Evolutionary conservation across 2,113 vertebrate species (phyloP).

Genomic region (Odontophorus gujanensis): DNA sequence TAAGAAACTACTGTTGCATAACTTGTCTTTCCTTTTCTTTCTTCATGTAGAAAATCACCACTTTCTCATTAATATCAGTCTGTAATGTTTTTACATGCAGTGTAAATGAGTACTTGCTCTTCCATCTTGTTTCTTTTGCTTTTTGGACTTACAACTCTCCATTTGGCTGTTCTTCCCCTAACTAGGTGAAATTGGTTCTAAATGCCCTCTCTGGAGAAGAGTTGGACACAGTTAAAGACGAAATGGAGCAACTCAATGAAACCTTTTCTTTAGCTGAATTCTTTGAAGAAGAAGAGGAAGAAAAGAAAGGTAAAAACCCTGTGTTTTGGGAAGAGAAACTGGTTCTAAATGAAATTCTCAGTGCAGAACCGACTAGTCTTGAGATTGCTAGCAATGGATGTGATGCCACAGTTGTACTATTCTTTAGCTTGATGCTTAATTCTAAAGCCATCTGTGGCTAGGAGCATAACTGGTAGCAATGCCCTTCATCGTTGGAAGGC

Average conservation of each 20-base stretch:
- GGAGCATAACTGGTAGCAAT: background rate
- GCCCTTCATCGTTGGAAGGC: conserved; percentile 5
- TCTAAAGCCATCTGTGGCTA: background rate
- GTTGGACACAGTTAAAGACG: conserved; percentile 77
- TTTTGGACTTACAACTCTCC: conserved; percentile 11
- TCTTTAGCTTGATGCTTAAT: conserved; percentile 21
- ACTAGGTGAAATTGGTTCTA: conserved; percentile 88
- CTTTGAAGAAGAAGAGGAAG: conserved; percentile 92
- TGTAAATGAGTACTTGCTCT: background rate
- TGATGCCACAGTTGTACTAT: background rate
- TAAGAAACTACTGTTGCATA: background rate
- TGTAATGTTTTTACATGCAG: background rate
- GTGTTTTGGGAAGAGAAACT: background rate
- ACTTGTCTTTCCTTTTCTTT: background rate
- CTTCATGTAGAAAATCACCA: background rate
- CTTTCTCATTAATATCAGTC: background rate
- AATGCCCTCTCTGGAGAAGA: conserved; percentile 88
- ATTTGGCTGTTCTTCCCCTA: conserved; percentile 17
- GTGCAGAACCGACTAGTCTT: background rate
- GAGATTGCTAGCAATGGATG: background rate
- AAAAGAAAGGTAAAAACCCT: conserved; percentile 81
- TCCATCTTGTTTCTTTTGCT: background rate
- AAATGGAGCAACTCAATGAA: conserved; percentile 87
- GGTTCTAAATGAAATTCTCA: background rate
- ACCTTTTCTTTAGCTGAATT: conserved; percentile 92